Percentiles rank a stretch among this genome's conserved stretches.
phyloP scores from a whole-genome alignment of 2,113 vertebrate genomes.

The Lagopus leucura region DNA sequence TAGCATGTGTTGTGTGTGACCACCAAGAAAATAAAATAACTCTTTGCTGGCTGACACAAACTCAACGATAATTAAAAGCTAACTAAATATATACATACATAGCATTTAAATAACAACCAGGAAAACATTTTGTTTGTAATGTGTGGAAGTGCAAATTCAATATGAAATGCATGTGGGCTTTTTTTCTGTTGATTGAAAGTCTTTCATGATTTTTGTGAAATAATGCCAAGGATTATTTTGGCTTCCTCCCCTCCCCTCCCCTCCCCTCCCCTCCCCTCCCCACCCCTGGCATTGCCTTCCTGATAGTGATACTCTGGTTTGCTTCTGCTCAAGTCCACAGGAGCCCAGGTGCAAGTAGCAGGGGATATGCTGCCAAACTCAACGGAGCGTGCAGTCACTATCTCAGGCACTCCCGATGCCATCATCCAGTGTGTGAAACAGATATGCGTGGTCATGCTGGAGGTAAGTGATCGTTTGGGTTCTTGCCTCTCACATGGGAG shows the following conservation, averaged over 20 bases:
- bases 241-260: background rate
- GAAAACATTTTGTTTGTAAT: background rate
- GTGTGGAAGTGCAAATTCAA: background rate
- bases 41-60: background rate
- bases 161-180: background rate
- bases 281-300: background rate
- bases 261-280: background rate
- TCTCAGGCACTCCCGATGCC: slow-evolving; percentile 91
- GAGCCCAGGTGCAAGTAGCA: slow-evolving; percentile 94
- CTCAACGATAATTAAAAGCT: background rate
- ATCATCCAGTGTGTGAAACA: slow-evolving; percentile 94
- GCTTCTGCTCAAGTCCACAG: slow-evolving; percentile 85
- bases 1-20: background rate
- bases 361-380: slow-evolving; percentile 95
- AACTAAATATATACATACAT: background rate
- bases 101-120: background rate
- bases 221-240: background rate
- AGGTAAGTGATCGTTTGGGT: slow-evolving; percentile 64
- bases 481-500: background rate
- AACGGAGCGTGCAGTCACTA: slow-evolving; percentile 92
- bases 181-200: background rate
- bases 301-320: background rate
- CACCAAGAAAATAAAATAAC: slow-evolving; percentile 27
- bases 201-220: background rate
- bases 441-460: slow-evolving; percentile 94